Percentiles rank a stretch among this genome's conserved stretches.
These are phyloP conservation scores for Diglossa cyanea DNA, from an alignment of 2,797 vertebrate genomes.

Conservation along the genomic window DNA sequence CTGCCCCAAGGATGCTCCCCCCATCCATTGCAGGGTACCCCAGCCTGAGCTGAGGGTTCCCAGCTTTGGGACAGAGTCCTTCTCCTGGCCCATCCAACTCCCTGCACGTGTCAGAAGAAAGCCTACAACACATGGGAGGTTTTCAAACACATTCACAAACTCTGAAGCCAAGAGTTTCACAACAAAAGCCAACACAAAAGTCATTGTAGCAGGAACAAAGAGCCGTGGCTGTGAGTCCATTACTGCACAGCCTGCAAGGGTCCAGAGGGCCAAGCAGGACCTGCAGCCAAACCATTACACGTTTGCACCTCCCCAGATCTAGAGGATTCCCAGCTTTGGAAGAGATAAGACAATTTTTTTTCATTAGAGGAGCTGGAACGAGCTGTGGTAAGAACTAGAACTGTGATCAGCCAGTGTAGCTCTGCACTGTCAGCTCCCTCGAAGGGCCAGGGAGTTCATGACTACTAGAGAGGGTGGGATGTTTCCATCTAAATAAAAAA, in stretches of 20 bases:
- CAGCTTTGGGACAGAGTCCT: rapidly evolving
- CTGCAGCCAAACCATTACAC: not conserved
- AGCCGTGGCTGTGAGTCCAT: not conserved
- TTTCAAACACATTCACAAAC: not conserved
- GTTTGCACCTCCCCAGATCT: not conserved
- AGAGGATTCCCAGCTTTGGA: not conserved
- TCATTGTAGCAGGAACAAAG: conserved; percentile 15
- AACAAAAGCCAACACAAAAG: conserved; percentile 10
- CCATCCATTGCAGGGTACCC: rapidly evolving
- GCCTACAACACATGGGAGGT: rapidly evolving
- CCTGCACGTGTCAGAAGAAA: not conserved
- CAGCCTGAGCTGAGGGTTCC: rapidly evolving
- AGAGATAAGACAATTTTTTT: rapidly evolving
- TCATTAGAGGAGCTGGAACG: not conserved
- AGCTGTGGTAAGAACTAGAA: not conserved
- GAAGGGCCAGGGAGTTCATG: rapidly evolving
- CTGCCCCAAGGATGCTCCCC: rapidly evolving
- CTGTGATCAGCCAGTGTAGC: not conserved
- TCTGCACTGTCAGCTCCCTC: not conserved
- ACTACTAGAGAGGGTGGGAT: rapidly evolving
- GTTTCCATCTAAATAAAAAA: not conserved
- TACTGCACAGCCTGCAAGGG: not conserved
- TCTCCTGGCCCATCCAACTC: rapidly evolving
- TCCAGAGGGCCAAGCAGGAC: not conserved
- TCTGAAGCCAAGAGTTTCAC: not conserved